Evolutionary conservation across 1,140 invertebrate genomes (phyloP).

Genomic region (Drosophila quadrilineata): DNA sequence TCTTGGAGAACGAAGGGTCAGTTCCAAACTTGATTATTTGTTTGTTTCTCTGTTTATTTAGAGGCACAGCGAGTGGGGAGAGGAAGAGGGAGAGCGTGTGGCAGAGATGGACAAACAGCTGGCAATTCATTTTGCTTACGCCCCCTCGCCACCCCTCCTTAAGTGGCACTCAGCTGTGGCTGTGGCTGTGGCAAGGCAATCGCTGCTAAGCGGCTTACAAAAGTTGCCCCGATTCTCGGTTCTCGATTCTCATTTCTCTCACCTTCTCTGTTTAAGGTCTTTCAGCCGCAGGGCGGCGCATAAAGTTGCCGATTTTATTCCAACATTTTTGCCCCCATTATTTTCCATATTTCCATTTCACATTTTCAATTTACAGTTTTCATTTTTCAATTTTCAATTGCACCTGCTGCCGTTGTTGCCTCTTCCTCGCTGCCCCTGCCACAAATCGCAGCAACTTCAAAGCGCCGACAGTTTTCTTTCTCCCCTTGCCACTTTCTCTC

Average conservation of each 20-base stretch:
- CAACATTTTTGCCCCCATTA: constrained; percentile 3
- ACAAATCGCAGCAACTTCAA: constrained; percentile 39
- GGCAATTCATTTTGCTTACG: constrained; percentile 38
- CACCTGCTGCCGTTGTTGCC: constrained; percentile 44
- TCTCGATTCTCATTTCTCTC: not conserved
- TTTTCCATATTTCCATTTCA: constrained; percentile 9
- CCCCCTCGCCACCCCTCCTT: not conserved
- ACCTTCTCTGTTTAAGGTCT: constrained; percentile 31
- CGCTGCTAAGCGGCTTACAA: constrained; percentile 39
- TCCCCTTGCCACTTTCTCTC: no score
- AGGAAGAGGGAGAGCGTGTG: no score
- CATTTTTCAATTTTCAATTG: constrained; percentile 3
- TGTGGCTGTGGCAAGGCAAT: constrained; percentile 14
- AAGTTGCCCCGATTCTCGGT: constrained; percentile 14
- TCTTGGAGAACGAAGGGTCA: constrained; percentile 10
- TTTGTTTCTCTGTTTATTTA: not conserved
- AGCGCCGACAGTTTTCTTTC: constrained; percentile 31
- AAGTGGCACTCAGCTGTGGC: not conserved
- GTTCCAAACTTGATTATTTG: constrained; percentile 23
- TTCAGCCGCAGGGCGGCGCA: constrained; percentile 11
- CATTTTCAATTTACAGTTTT: constrained; percentile 12
- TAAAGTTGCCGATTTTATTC: constrained; percentile 28
- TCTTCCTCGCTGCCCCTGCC: no score
- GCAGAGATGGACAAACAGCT: not conserved
- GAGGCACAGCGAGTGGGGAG: not conserved